Percentiles rank a stretch among this genome's conserved stretches.
Evolutionary conservation across 2,888 invertebrate species (phyloP).

Genomic region (Ennomos erosarius): DNA sequence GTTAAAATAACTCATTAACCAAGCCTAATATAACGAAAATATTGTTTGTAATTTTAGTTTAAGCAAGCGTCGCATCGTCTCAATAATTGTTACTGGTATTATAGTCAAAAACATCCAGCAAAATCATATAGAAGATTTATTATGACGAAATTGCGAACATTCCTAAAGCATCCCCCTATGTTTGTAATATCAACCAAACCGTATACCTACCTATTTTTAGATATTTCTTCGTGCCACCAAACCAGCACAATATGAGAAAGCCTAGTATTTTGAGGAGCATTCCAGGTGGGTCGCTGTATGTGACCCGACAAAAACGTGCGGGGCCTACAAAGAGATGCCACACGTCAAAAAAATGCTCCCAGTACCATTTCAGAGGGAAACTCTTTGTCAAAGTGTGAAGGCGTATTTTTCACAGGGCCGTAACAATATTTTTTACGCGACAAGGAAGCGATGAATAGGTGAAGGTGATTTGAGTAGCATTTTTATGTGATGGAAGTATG

Average conservation of each 20-base stretch:
- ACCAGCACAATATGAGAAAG: constrained; percentile 31
- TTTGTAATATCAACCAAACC: no score
- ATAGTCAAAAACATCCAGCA: no score
- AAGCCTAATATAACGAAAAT: no score
- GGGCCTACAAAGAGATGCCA: constrained; percentile 56
- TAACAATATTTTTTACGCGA: constrained; percentile 37
- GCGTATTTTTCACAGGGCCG: constrained; percentile 49
- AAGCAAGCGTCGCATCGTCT: no score
- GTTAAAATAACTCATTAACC: no score
- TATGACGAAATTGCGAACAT: no score
- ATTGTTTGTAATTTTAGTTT: no score
- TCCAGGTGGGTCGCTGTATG: constrained; percentile 51
- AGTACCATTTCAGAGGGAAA: constrained; percentile 51
- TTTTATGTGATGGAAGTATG: constrained; percentile 15
- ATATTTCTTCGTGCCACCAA: constrained; percentile 18
- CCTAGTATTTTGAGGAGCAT: constrained; percentile 42
- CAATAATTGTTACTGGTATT: no score
- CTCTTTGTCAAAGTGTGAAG: constrained; percentile 59
- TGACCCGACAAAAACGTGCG: constrained; percentile 53
- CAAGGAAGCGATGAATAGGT: constrained; percentile 35
- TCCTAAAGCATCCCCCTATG: no score
- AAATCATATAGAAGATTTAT: no score
- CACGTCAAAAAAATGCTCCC: constrained; percentile 47
- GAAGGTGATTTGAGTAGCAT: constrained; percentile 35
- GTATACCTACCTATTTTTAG: background rate